Evolutionary conservation across 2,797 vertebrate genomes (phyloP), one percentile per base, ranked within the genome.

Genomic region (Arnoldichthys spilopterus): DNA sequence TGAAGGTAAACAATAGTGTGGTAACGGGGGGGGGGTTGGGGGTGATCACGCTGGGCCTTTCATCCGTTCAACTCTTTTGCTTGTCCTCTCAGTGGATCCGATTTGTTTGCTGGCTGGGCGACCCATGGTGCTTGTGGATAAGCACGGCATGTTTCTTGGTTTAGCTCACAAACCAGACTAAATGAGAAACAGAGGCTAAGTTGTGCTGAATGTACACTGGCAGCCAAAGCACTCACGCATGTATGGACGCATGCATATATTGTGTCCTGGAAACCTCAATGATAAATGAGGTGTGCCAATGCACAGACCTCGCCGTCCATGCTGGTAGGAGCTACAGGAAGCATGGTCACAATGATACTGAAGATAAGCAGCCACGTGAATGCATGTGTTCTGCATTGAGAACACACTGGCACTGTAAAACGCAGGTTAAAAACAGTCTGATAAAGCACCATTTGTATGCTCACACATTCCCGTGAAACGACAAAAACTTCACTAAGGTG

Each of bases 41-140:
- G n/a, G n/a, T 59, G 56, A 61, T 26, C 49, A 47, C 6, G 24
- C 30, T 9, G 61, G 43, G 18, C 56, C 24, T 56, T 71, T 53
- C 54, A 30, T 62, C 37, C 59, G 30, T 13, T 13, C 6, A 58
- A 18, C 47, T 13, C 15, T 26, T 40, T 53, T 64, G 56, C 6
- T 62, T 34, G 18, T 45, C 61, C 26, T 49, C 68, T 72, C 40
- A 11, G 1, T 18, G 63, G 12, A 40, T 40, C 69, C 51, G 87
- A 82, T 78, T 85, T 82, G 76, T 90, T 89, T 86, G 84, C 75
- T 79, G 86, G 83, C 28, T 49, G 80, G 82, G 54, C 26, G 78
- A 86, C 78, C 77, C 70, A 71, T 24, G 30, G 62, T 80, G 82
- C 59, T 71, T 71, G 18, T 71, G 66, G 78, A 85, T 74, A 81